These are phyloP conservation scores for Oreamnos americanus DNA, from an alignment of 2,113 vertebrate species.

Conservation along the genomic window DNA sequence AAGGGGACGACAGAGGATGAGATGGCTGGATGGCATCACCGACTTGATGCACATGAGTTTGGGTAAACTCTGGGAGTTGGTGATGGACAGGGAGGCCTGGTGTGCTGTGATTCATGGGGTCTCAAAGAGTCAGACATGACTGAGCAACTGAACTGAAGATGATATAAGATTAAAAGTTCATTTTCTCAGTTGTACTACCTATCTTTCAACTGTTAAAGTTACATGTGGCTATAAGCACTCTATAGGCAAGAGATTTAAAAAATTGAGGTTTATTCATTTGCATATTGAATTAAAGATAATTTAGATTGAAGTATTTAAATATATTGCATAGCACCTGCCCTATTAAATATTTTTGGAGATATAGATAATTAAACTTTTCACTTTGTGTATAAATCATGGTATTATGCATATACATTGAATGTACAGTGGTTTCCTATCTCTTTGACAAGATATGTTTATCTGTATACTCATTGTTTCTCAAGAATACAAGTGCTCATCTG, in stretches of 20 bases:
- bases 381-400: not conserved
- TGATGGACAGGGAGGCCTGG: too few relatives aligned
- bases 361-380: not conserved
- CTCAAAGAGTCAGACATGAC: rapidly evolving
- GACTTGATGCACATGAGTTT: too few relatives aligned
- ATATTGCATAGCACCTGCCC: not conserved
- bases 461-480: not conserved
- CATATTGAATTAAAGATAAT: not conserved
- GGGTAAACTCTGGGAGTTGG: too few relatives aligned
- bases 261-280: not conserved
- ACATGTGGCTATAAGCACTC: not conserved
- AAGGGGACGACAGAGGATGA: too few relatives aligned
- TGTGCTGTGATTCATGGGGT: rapidly evolving
- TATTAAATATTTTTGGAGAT: not conserved
- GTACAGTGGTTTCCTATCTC: not conserved
- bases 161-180: not conserved
- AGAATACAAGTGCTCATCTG: not conserved
- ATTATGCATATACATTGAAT: not conserved
- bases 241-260: not conserved
- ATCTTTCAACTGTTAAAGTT: not conserved
- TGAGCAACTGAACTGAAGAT: not conserved
- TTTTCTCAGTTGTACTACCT: not conserved
- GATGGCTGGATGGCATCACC: too few relatives aligned
- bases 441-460: not conserved
- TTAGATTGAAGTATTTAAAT: not conserved